Evolutionary conservation across 2,113 vertebrate genomes (phyloP).

Genomic region (Rhegmatorhina hoffmannsi): DNA sequence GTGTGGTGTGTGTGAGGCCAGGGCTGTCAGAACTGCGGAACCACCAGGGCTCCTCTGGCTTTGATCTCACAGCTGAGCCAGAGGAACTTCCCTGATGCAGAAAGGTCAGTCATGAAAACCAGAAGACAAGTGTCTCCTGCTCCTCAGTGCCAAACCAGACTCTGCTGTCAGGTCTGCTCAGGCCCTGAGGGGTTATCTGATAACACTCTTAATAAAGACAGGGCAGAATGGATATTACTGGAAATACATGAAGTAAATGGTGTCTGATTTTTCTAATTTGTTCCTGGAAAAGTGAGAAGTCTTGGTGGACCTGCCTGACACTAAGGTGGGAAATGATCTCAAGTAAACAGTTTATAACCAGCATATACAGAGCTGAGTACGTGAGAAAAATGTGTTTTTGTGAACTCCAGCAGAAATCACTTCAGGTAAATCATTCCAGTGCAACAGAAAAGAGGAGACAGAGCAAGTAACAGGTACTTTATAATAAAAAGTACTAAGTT

Average conservation of each 20-base stretch:
- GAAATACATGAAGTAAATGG: background rate
- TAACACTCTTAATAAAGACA: too few relatives aligned
- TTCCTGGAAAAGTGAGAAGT: background rate
- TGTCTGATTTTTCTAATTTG: background rate
- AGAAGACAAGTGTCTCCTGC: background rate
- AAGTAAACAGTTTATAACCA: background rate
- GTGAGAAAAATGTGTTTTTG: background rate
- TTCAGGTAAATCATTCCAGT: background rate
- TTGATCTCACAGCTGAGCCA: background rate
- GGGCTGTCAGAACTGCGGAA: background rate
- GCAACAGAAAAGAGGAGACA: background rate
- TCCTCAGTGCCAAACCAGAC: background rate
- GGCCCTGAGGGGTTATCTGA: background rate
- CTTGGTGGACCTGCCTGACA: background rate
- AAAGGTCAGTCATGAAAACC: background rate
- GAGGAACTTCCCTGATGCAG: background rate
- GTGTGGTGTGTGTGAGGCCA: accelerated
- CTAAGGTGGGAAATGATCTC: background rate
- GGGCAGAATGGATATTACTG: background rate
- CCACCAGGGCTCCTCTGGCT: background rate
- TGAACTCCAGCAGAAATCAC: background rate
- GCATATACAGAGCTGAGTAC: background rate
- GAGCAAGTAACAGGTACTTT: background rate
- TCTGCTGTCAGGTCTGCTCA: accelerated
- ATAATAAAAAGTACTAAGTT: background rate